These are phyloP conservation scores for Halictus ligatus DNA, from an alignment of 2,888 invertebrate species.

Conservation along the genomic window DNA sequence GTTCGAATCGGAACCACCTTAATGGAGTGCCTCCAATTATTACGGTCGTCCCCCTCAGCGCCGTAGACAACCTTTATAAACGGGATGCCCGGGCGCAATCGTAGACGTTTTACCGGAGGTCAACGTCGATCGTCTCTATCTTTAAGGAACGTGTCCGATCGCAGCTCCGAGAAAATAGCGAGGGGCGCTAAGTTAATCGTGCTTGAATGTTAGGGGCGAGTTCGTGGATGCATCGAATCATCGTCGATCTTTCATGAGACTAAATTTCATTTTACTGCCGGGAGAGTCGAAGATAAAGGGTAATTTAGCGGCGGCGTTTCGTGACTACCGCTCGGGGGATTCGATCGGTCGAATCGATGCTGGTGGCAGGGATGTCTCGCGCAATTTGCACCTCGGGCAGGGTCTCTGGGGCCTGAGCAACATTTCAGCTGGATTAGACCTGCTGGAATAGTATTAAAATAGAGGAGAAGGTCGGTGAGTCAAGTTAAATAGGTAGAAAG, in stretches of 20 bases:
- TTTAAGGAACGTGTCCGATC: not conserved
- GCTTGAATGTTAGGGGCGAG: not conserved
- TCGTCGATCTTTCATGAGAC: slow-evolving; percentile 9
- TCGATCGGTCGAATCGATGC: slow-evolving; percentile 33
- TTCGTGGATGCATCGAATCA: slow-evolving; percentile 6
- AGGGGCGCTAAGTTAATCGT: slow-evolving; percentile 11
- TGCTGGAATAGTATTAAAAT: not conserved
- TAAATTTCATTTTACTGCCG: slow-evolving; percentile 22
- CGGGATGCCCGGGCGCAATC: slow-evolving; percentile 27
- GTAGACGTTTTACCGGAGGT: not conserved
- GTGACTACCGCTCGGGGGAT: not conserved
- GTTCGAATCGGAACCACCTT: slow-evolving; percentile 59
- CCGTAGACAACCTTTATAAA: slow-evolving; percentile 54
- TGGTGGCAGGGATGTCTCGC: not conserved
- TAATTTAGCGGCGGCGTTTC: slow-evolving; percentile 20
- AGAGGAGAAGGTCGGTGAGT: no score
- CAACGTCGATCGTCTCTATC: not conserved
- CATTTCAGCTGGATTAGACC: not conserved
- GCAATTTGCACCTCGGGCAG: not conserved
- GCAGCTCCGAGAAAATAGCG: not conserved
- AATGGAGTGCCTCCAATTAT: slow-evolving; percentile 68
- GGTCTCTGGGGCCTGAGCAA: not conserved
- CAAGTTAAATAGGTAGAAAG: no score
- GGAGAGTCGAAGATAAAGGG: slow-evolving; percentile 28
- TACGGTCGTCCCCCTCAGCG: slow-evolving; percentile 48